Evolutionary conservation across 2,113 vertebrate species (phyloP), one percentile per base, ranked within the genome.

Genomic region (Lycocorax pyrrhopterus): DNA sequence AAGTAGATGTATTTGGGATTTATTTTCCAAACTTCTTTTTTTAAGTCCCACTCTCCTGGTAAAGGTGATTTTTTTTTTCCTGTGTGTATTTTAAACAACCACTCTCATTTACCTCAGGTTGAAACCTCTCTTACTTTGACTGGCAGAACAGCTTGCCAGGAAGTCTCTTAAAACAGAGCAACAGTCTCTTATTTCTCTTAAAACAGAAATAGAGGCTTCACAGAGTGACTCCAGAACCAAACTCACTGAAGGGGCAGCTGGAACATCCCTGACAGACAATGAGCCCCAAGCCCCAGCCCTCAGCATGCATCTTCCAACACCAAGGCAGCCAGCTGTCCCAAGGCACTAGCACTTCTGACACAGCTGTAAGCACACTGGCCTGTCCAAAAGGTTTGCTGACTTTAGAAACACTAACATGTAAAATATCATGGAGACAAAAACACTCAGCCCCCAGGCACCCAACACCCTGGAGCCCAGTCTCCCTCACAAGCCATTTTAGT

Each of bases 251-350:
- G 19, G 2, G 13, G 9, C 2, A 0, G 6, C 16, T 13, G 6
- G 16, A 30, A 16, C 43, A 15, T 2, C 52, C 16, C 59, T 33
- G 5, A 13, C 13, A 16, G 8, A 35, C 33, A 63, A 14, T 0
- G 0, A 32, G 4, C 30, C 21, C 64, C 21, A 6, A 12, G 41
- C 12, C 46, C 43, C 53, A 32, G 1, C 12, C 14, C 32, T 58
- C 56, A 32, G 4, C 33, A 10, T 8, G 10, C 10, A 9, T 43
- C 53, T 41, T 22, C 35, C 43, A 18, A 6, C 44, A 3, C 16
- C 2, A 0, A 13, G 30, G 43, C 3, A 6, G 2, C 0, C 1
- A 3, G n/a, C 26, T 60, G 1, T 2, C 27, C 7, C 3, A 7
- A 49, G 22, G 2, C 30, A 16, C 3, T 2, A 0, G 7, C 23